These are phyloP conservation scores for Bimastos eiseni DNA, from an alignment of 2,888 invertebrate species.

Conservation along the genomic window DNA sequence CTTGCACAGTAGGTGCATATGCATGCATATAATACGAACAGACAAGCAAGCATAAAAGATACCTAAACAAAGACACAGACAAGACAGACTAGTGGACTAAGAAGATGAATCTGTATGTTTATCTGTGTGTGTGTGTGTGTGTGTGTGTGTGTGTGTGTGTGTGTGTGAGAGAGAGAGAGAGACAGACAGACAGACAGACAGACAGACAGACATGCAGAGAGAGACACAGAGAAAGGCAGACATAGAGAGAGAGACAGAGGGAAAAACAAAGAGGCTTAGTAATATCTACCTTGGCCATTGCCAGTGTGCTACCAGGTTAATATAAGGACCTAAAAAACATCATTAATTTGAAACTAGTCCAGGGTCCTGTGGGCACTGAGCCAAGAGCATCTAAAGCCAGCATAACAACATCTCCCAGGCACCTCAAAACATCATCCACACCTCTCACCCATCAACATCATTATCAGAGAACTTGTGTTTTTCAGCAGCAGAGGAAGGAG, in stretches of 20 bases:
- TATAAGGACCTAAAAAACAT: background rate
- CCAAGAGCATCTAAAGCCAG: conserved; percentile 13
- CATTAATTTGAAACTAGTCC: conserved; percentile 13
- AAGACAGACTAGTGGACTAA: too few relatives aligned
- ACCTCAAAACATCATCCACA: background rate
- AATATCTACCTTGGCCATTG: background rate
- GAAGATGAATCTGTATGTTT: too few relatives aligned
- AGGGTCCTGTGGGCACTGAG: conserved; percentile 6
- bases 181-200: too few relatives aligned
- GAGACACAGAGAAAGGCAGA: background rate
- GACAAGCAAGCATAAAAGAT: too few relatives aligned
- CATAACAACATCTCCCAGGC: conserved; percentile 1
- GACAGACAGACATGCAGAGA: background rate
- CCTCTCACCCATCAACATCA: background rate
- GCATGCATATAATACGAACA: too few relatives aligned
- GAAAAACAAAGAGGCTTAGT: background rate
- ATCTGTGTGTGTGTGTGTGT: too few relatives aligned
- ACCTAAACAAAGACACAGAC: too few relatives aligned
- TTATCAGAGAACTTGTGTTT: too few relatives aligned
- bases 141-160: too few relatives aligned
- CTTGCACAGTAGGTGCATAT: too few relatives aligned
- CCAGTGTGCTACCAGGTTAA: background rate
- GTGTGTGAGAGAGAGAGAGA: too few relatives aligned
- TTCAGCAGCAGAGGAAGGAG: background rate
- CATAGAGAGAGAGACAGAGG: background rate